Evolutionary conservation across 2,797 vertebrate species (phyloP).

Genomic region (Pangasius macronema): DNA sequence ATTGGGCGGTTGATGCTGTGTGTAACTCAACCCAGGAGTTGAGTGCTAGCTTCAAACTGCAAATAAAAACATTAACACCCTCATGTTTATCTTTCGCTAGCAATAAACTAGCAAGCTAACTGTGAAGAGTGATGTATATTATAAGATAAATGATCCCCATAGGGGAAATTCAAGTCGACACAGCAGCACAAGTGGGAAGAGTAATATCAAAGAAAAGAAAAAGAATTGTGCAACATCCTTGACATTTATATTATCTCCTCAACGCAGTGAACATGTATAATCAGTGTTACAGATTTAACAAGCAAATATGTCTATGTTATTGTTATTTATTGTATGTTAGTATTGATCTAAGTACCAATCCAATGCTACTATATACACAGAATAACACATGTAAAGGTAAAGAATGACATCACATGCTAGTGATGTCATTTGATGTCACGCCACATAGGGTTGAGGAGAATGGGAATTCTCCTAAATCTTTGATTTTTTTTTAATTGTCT

Average conservation of each 20-base stretch:
- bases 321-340: no score
- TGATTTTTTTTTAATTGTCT: background rate
- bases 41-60: background rate
- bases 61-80: no score
- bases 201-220: no score
- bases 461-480: background rate
- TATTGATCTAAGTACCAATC: background rate
- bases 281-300: background rate
- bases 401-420: no score
- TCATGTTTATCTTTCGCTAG: no score
- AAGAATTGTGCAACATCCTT: no score
- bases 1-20: background rate
- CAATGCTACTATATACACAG: background rate
- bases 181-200: no score
- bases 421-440: no score
- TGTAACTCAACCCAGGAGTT: background rate
- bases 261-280: background rate
- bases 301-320: background rate
- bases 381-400: background rate
- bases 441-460: no score
- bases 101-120: background rate
- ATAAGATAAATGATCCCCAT: no score
- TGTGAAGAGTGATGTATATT: background rate
- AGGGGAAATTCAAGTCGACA: no score
- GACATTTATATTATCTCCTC: background rate